Base-by-base conservation (phyloP, 1,140 invertebrate species). In the Cyclargus thomasi region DNA sequence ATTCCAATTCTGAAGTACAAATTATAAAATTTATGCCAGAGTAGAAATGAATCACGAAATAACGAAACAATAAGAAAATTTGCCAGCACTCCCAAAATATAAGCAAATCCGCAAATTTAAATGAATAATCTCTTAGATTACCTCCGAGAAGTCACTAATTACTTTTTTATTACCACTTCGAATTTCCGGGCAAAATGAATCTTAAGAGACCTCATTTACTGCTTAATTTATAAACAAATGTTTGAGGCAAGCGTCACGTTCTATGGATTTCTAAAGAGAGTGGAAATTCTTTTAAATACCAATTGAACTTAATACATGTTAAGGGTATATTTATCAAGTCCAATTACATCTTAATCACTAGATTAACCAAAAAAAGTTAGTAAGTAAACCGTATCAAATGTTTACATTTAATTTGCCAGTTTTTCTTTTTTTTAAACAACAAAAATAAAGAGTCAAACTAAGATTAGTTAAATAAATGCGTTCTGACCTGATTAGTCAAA, bases 81-180 rank as follows among this genome's bases (percentile, higher is more conserved):
- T 47, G 39, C 39, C 39, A 20, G 55, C 18, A 21, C 55, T 59
- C 18, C 55, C 20, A 21, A 59, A 59, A 59, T 18, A 59, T 20
- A 20, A 59, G 7, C 20, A 20, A 67, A 59, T 62, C 71, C 69
- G 59, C 71, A 67, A 70, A 76, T 74, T 76, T 70, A 55, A 67
- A 62, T 71, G 68, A 76, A 74, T 74, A 76, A 76, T 76, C 73
- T 73, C 62, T 29, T 59, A 70, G 71, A 73, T 70, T 73, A 74
- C 71, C 72, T 71, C 72, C 67, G 64, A 69, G 68, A 65, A 68
- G 64, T 39, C 62, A 63, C 71, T 76, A 74, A 76, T 76, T 74
- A 74, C 73, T 67, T 70, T 70, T 71, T 74, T 74, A 71, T 77
- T 71, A 73, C 55, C 55, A 59, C 55, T 20, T 59, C 18, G 55